A percentile compares a stretch with the other conserved stretches of the same genome.
These are phyloP conservation scores for Macrotis lagotis DNA, from an alignment of 2,113 vertebrate species.

Conservation along the genomic window DNA sequence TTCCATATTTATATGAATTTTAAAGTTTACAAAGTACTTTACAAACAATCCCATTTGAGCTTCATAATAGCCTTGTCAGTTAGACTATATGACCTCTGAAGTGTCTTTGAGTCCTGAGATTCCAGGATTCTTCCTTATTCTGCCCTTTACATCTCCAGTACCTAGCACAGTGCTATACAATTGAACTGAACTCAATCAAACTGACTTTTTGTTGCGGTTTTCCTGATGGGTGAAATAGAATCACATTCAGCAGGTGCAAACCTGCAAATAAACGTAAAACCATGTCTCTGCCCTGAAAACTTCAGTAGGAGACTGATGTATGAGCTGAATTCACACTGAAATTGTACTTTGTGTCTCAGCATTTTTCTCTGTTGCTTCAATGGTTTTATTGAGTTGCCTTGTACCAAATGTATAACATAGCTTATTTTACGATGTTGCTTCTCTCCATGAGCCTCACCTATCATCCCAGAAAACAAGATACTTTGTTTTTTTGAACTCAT, in stretches of 20 bases:
- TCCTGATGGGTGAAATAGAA: not conserved
- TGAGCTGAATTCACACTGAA: constrained; percentile 48
- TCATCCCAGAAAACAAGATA: constrained; percentile 30
- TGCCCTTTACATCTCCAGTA: not conserved
- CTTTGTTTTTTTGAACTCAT: not conserved
- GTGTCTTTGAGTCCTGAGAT: not conserved
- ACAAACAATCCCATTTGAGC: not conserved
- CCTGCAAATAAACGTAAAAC: constrained; percentile 44
- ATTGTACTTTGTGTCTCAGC: constrained; percentile 28
- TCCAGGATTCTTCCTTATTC: not conserved
- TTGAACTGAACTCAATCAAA: not conserved
- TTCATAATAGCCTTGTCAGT: not conserved
- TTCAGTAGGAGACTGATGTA: constrained; percentile 32
- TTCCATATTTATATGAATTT: not conserved
- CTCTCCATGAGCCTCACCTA: constrained; percentile 1
- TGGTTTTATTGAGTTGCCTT: constrained; percentile 3
- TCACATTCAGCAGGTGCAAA: not conserved
- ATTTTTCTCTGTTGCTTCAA: not conserved
- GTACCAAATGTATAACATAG: constrained; percentile 31
- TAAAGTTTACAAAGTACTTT: not conserved
- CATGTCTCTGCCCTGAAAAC: constrained; percentile 37
- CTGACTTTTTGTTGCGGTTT: not conserved
- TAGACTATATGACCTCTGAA: not conserved
- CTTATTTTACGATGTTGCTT: not conserved
- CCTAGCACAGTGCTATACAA: not conserved